A percentile compares a stretch with the other conserved stretches of the same genome.
Evolutionary conservation across 2,113 vertebrate genomes (phyloP).

Genomic region (Lates calcarifer): DNA sequence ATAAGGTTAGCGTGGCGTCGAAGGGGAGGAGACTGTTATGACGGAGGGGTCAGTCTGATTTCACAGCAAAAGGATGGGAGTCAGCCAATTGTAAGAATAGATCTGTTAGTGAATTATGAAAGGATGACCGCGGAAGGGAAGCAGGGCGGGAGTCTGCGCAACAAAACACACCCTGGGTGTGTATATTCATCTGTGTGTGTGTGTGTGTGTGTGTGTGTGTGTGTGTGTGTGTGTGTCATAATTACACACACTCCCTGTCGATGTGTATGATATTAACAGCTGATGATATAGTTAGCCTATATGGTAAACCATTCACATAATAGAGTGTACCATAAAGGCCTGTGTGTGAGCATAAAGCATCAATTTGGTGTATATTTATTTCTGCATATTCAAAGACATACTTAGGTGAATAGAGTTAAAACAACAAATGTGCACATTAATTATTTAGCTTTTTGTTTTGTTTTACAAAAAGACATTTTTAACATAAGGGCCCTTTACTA

Average conservation of each 20-base stretch:
- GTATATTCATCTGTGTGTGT: no score
- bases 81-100: conserved; percentile 39
- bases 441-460: no score
- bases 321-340: background rate
- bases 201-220: background rate
- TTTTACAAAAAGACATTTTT: no score
- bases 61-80: conserved; percentile 60
- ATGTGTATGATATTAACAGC: conserved; percentile 12
- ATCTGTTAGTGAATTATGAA: conserved; percentile 18
- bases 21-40: conserved; percentile 53
- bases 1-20: conserved; percentile 43
- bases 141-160: conserved; percentile 33
- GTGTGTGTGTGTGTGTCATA: background rate
- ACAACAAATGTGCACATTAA: no score
- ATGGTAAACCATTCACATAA: conserved; percentile 9
- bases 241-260: background rate
- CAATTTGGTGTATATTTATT: background rate
- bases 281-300: conserved; percentile 20
- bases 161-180: conserved; percentile 1
- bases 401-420: no score
- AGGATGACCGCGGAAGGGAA: conserved; percentile 8
- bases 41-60: conserved; percentile 66
- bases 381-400: background rate
- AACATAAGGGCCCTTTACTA: no score
- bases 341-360: background rate